Evolutionary conservation across 2,113 vertebrate species (phyloP).

Genomic region (Trichechus manatus): DNA sequence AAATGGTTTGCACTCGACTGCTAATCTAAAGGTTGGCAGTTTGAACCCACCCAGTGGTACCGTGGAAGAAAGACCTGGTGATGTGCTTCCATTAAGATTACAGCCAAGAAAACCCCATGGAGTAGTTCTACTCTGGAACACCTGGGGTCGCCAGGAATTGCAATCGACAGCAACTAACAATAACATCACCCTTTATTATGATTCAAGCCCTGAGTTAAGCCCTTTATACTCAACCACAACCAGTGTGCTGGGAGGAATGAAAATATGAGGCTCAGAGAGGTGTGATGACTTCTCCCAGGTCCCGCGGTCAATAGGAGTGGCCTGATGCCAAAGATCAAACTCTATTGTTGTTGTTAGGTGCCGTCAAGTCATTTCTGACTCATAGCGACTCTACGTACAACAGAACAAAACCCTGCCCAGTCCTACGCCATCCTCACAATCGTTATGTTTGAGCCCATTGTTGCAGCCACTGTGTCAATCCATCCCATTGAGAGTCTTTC

Average conservation of each 20-base stretch:
- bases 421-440: too few relatives aligned
- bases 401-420: too few relatives aligned
- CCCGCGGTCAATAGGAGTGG: rapidly evolving
- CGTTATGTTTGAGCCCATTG: too few relatives aligned
- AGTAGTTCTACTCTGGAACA: neutral
- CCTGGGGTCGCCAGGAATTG: neutral
- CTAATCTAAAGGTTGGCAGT: neutral
- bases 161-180: neutral
- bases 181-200: neutral
- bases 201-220: neutral
- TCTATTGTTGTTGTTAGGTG: too few relatives aligned
- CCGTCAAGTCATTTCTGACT: too few relatives aligned
- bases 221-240: neutral
- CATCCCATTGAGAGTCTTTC: too few relatives aligned
- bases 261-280: neutral
- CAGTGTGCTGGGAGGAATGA: neutral
- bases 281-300: neutral
- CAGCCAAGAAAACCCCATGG: neutral
- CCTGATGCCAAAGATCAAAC: neutral
- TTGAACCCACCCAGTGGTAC: neutral
- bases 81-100: neutral
- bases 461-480: too few relatives aligned
- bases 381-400: too few relatives aligned
- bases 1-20: neutral
- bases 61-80: neutral